phyloP scores from a whole-genome alignment of 2,797 vertebrate genomes.

The Leontopithecus rosalia region DNA sequence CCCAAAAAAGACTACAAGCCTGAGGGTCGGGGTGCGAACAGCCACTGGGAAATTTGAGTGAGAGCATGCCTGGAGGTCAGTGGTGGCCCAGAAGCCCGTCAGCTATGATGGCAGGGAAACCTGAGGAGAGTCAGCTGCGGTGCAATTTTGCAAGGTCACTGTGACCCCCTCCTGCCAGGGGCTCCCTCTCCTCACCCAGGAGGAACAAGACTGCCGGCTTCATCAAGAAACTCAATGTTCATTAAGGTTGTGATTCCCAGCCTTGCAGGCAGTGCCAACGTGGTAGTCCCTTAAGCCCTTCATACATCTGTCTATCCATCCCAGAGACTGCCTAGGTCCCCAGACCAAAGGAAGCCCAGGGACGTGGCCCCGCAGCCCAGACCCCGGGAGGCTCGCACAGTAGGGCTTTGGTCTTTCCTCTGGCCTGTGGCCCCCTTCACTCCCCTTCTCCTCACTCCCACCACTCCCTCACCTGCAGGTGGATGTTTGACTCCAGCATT shows the following conservation, averaged over 20 bases:
- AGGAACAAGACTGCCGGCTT: slow-evolving; percentile 2
- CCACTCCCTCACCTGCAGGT: background rate
- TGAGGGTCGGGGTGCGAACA: background rate
- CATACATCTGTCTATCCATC: background rate
- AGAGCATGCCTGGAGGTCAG: background rate
- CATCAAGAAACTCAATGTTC: slow-evolving; percentile 69
- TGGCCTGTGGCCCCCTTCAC: background rate
- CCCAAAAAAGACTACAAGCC: background rate
- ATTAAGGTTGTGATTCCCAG: slow-evolving; percentile 44
- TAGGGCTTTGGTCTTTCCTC: background rate
- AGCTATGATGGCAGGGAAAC: background rate
- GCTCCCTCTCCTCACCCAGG: background rate
- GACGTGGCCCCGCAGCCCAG: rapidly evolving
- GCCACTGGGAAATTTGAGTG: background rate
- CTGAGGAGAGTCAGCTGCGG: background rate
- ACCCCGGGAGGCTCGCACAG: rapidly evolving
- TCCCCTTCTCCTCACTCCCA: background rate
- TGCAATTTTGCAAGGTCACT: slow-evolving; percentile 5
- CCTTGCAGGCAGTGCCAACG: background rate
- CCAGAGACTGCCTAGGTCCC: background rate
- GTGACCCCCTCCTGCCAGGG: background rate
- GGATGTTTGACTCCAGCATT: background rate
- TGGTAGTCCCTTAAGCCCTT: background rate
- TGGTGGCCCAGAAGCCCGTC: background rate
- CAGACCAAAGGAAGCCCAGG: background rate